Evolutionary conservation across 2,888 invertebrate species (phyloP), one percentile per base, ranked within the genome.

Genomic region (Eumacrocentrus americanus): DNA sequence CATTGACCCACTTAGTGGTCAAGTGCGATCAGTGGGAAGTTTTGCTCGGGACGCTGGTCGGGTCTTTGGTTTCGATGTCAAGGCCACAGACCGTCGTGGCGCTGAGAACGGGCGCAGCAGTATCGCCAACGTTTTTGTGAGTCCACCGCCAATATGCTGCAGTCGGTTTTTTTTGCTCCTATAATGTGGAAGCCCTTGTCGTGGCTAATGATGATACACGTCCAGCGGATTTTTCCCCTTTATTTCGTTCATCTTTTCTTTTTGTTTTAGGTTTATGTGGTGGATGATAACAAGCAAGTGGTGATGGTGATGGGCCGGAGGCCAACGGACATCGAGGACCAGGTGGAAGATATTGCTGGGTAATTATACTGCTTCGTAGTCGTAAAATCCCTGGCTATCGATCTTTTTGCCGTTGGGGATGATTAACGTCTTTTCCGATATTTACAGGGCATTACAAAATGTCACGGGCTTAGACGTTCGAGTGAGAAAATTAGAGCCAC

Each of bases 41-140:
- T 88, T 93, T 59, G 83, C 86, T 0, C 82, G 86, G 53, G 89
- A 89, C 67, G 89, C 89, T 14, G 92, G 92, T 0, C 85, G 88
- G 65, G 90, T 94, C 40, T 92, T 89, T 73, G 92, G 92, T 0
- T 93, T 94, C 72, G 93, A 94, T 80, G 92, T 94, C 7, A 92
- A 92, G 81, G 94, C 93, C 7, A 92, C 92, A 0, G 94, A 94
- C 76, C 86, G 89, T 59, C 83, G 85, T 20, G 94, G 94, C 1
- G 90, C 90, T 42, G 91, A 92, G 72, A 90, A 91, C 72, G 94
- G 94, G 1, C 88, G 87, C 62, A 92, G 92, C 6, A 89, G 91
- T 48, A 92, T 93, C 66, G 90, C 91, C 52, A 93, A 92, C 77
- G 91, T 94, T 60, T 91, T 93, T 78, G 93, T 91, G 79, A 88